Evolutionary conservation across 1,140 invertebrate genomes (phyloP), one percentile per base, ranked within the genome.

Genomic region (Megalopta genalis): DNA sequence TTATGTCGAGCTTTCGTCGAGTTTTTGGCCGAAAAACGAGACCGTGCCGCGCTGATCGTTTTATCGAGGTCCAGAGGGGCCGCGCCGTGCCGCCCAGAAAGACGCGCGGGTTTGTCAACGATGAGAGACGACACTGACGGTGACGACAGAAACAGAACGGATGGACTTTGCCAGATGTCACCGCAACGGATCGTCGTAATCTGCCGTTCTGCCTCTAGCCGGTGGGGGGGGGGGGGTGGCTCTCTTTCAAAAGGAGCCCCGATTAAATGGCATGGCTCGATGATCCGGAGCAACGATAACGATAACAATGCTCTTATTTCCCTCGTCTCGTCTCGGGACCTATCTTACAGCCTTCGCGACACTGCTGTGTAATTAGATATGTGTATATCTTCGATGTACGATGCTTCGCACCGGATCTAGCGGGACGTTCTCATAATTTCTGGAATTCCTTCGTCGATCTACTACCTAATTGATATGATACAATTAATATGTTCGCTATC

Each of bases 161-260:
- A 78, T 64, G 59, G 69, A 78, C 68, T 78, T 59, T 78, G 76
- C 68, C 76, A 78, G 76, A 78, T 78, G 76, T 78, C 76, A 78
- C 12, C 46, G 62, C 67, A 70, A 78, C 57, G 62, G 37, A 54
- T 60, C 62, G 76, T 78, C 49, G 76, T 78, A 70, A 77, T 77
- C 66, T 77, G 25, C 42, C 27, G 66, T n/a, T 49, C n/a, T n/a
- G n/a, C 23, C 57, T 77, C 39, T 62, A 68, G 54, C 37, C n/a
- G n/a, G n/a, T n/a, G n/a, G n/a, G n/a, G n/a, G n/a, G n/a, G n/a
- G n/a, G n/a, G n/a, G n/a, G n/a, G n/a, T n/a, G n/a, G n/a, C n/a
- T n/a, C 12, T 42, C 66, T 52, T 39, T 52, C 42, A 27, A 23
- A 60, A 69, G 66, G 54, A 77, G 69, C 74, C 25, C 21, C 39